phyloP scores from a whole-genome alignment of 2,888 invertebrate species.

The Corythucha ciliata region DNA sequence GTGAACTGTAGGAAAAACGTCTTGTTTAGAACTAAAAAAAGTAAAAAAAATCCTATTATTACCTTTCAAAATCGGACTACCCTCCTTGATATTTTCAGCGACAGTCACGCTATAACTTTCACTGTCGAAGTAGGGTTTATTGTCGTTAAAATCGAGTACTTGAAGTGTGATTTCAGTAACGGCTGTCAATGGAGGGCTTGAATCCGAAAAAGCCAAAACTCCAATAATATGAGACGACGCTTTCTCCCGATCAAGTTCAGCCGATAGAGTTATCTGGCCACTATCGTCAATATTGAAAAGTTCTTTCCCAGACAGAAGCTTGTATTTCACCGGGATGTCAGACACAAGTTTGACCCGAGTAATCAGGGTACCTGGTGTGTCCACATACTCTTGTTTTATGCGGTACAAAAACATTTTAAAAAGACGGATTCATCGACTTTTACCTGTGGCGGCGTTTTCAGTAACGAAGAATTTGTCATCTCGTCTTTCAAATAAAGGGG shows the following conservation, averaged over 20 bases:
- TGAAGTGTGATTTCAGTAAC: conserved; percentile 63
- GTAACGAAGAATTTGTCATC: conserved; percentile 69
- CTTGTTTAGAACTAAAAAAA: neutral
- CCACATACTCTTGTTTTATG: too few relatives aligned
- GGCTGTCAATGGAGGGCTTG: conserved; percentile 60
- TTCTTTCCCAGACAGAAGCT: conserved; percentile 52
- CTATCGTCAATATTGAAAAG: conserved; percentile 61
- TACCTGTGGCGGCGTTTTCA: conserved; percentile 61
- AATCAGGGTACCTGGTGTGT: conserved; percentile 55
- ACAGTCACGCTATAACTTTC: conserved; percentile 65
- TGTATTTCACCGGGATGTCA: conserved; percentile 50
- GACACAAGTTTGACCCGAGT: conserved; percentile 58
- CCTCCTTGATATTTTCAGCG: conserved; percentile 75
- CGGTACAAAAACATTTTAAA: too few relatives aligned
- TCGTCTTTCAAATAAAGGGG: conserved; percentile 65
- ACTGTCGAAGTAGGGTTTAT: conserved; percentile 77
- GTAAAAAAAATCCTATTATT: conserved; percentile 1
- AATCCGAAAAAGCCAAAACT: conserved; percentile 58
- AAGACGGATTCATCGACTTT: neutral
- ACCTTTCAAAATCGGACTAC: conserved; percentile 64
- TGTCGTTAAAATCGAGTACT: conserved; percentile 84
- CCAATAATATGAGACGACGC: conserved; percentile 61
- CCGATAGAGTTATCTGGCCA: conserved; percentile 65
- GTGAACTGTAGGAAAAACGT: conserved; percentile 45
- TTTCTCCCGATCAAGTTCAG: conserved; percentile 65